phyloP scores from a whole-genome alignment of 2,113 vertebrate species.

The Chaetops frenatus region DNA sequence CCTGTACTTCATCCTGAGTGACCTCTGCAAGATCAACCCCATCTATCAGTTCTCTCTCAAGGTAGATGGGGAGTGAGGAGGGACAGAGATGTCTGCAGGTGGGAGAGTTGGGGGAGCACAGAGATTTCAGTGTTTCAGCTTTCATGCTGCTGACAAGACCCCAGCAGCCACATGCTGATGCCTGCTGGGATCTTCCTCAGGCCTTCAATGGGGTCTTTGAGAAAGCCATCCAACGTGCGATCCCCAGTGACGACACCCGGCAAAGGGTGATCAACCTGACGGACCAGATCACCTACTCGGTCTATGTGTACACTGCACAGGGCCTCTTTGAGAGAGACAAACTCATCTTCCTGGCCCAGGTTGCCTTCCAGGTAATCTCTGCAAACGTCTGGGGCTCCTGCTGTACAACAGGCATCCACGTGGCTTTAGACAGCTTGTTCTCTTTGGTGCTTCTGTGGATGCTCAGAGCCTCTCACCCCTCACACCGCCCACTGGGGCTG shows the following conservation, averaged over 20 bases:
- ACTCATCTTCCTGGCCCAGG: slow-evolving; percentile 77
- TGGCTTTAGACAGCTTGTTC: neutral
- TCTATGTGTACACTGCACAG: slow-evolving; percentile 65
- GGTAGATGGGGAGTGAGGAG: neutral
- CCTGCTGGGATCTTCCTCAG: slow-evolving; percentile 6
- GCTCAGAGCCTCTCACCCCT: neutral
- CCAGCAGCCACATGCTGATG: neutral
- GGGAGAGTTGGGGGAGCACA: accelerated
- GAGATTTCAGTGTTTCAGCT: neutral
- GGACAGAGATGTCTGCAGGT: neutral
- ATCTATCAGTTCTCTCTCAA: slow-evolving; percentile 80
- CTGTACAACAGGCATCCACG: accelerated
- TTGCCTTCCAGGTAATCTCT: slow-evolving; percentile 69
- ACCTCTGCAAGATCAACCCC: slow-evolving; percentile 77
- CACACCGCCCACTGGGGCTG: accelerated
- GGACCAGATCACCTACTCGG: slow-evolving; percentile 73
- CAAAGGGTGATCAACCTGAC: slow-evolving; percentile 70
- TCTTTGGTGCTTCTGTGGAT: neutral
- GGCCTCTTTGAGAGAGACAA: slow-evolving; percentile 79
- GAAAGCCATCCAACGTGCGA: slow-evolving; percentile 64
- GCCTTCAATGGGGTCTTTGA: slow-evolving; percentile 72
- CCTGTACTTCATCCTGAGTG: slow-evolving; percentile 76
- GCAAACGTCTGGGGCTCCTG: neutral
- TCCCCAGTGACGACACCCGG: slow-evolving; percentile 28
- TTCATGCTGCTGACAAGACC: neutral